Percentiles rank a stretch among this genome's conserved stretches.
phyloP scores from a whole-genome alignment of 2,113 vertebrate species.

The Neofelis nebulosa region DNA sequence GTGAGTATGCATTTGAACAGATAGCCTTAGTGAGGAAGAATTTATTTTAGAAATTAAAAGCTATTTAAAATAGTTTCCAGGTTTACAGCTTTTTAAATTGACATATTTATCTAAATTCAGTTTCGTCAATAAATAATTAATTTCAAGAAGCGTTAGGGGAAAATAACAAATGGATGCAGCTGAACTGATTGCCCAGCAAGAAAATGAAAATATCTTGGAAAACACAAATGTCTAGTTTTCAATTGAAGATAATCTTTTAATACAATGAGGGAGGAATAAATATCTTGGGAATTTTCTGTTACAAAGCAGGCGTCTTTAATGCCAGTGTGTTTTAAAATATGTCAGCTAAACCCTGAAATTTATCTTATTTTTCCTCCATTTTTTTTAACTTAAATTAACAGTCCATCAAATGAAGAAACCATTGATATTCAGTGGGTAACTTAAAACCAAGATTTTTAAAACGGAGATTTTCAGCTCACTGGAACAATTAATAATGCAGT shows the following conservation, averaged over 20 bases:
- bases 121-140: background rate
- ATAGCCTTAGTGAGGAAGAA: background rate
- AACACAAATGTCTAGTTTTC: background rate
- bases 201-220: background rate
- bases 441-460: background rate
- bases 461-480: background rate
- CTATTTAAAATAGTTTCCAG: conserved; percentile 1
- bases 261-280: background rate
- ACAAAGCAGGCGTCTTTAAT: background rate
- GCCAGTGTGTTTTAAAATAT: background rate
- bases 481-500: background rate
- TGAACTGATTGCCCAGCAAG: background rate
- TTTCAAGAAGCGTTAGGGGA: background rate
- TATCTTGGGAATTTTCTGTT: background rate
- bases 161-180: background rate
- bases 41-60: conserved; percentile 66
- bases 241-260: background rate
- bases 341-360: background rate
- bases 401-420: background rate
- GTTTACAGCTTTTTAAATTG: conserved; percentile 33
- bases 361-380: background rate
- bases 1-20: conserved; percentile 51
- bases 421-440: background rate
- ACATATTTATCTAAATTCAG: conserved; percentile 39
- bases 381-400: background rate